Percentiles rank a stretch among this genome's conserved stretches.
phyloP scores from a whole-genome alignment of 2,113 vertebrate species.

The Ameiurus melas region DNA sequence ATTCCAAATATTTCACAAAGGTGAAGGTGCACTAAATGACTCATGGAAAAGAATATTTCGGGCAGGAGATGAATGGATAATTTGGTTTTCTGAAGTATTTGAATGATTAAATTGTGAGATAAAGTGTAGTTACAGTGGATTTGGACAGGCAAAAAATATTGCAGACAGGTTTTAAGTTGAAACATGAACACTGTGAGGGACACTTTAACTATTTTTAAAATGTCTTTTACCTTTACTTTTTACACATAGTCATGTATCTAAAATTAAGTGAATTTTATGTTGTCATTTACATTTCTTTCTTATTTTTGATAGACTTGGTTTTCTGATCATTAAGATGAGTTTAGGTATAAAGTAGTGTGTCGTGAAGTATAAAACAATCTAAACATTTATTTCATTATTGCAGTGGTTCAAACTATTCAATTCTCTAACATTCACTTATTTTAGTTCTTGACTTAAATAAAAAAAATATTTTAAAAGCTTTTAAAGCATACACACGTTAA shows the following conservation, averaged over 20 bases:
- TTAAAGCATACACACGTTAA: background rate
- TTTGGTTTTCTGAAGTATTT: background rate
- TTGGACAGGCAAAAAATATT: background rate
- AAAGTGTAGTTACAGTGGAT: background rate
- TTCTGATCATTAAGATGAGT: background rate
- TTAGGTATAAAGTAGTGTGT: background rate
- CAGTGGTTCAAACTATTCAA: too few species aligned
- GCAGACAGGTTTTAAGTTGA: background rate
- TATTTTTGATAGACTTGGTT: background rate
- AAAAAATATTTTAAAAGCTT: background rate
- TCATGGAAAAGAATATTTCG: background rate
- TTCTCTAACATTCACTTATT: background rate
- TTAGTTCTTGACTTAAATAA: background rate
- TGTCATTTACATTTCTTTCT: background rate
- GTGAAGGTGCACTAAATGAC: background rate
- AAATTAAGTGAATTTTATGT: background rate
- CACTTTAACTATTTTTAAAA: background rate
- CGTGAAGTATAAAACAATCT: too few species aligned
- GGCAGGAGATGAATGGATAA: background rate
- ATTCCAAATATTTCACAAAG: background rate
- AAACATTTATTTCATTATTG: too few species aligned
- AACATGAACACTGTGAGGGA: background rate
- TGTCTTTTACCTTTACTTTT: too few species aligned
- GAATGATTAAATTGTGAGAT: background rate
- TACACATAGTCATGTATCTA: too few species aligned